These are phyloP conservation scores for Oreochromis tanganicae DNA, from an alignment of 2,113 vertebrate species.

Conservation along the genomic window DNA sequence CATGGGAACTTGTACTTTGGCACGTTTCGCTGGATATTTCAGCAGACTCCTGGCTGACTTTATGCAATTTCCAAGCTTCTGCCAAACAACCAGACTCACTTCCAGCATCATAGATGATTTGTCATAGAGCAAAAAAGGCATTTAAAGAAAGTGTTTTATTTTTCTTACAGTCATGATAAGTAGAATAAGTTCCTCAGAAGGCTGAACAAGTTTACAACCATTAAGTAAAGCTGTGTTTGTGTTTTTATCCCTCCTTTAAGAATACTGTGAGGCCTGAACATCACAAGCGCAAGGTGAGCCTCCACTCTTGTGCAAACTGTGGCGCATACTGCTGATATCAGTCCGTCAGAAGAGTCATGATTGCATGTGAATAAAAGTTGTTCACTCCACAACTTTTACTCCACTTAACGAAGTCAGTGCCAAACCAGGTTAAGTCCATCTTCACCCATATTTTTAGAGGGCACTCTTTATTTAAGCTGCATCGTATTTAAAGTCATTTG, in stretches of 20 bases:
- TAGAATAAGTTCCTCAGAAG: background rate
- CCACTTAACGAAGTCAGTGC: background rate
- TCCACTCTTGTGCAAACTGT: conserved; percentile 31
- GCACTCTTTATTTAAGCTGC: background rate
- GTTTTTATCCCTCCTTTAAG: conserved; percentile 62
- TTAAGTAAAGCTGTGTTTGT: conserved; percentile 55
- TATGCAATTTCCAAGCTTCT: background rate
- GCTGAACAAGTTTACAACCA: background rate
- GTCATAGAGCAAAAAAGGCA: background rate
- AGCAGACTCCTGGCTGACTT: conserved; percentile 21
- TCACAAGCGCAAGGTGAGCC: conserved; percentile 70
- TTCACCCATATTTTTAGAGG: background rate
- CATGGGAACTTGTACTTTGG: conserved; percentile 3
- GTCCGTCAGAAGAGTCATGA: conserved; percentile 5
- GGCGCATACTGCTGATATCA: background rate
- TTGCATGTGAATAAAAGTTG: conserved; percentile 48
- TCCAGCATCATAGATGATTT: background rate
- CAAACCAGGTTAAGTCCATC: background rate
- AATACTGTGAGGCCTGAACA: conserved; percentile 65
- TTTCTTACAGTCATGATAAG: background rate
- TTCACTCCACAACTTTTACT: conserved; percentile 23
- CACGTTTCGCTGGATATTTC: background rate
- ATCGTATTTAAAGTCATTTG: background rate
- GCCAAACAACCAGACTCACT: background rate
- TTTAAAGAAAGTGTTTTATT: background rate